A percentile compares a stretch with the other conserved stretches of the same genome.
phyloP scores from a whole-genome alignment of 2,888 invertebrate species.

The Liposcelis brunnea region DNA sequence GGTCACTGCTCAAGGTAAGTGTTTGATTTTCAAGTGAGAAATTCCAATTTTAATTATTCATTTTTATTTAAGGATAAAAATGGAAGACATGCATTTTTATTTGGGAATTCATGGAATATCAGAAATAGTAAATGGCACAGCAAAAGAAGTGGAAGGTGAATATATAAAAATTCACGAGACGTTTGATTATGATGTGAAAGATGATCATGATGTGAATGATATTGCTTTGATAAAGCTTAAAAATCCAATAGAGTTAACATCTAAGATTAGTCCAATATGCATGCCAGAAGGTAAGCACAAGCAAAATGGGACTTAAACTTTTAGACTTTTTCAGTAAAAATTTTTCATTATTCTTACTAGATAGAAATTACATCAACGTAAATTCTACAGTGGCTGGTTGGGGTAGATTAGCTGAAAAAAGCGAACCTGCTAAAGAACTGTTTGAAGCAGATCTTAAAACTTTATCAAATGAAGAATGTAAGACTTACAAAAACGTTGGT shows the following conservation, averaged over 20 bases:
- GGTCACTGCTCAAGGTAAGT: conserved; percentile 39
- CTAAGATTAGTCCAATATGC: conserved; percentile 66
- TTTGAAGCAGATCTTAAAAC: conserved; percentile 64
- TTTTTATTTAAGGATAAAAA: conserved; percentile 26
- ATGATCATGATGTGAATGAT: conserved; percentile 45
- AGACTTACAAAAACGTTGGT: conserved; percentile 31
- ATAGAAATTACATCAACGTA: too few relatives aligned
- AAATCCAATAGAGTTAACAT: conserved; percentile 60
- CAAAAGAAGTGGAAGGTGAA: background rate
- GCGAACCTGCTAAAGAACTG: conserved; percentile 64
- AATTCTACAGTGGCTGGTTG: conserved; percentile 68
- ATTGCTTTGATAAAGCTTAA: conserved; percentile 67
- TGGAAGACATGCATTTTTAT: conserved; percentile 25
- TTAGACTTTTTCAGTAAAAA: too few relatives aligned
- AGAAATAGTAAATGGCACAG: conserved; percentile 16
- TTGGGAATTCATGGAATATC: conserved; percentile 33
- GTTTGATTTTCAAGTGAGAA: background rate
- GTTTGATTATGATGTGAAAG: conserved; percentile 32
- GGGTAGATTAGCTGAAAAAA: conserved; percentile 75
- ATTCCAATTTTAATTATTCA: background rate
- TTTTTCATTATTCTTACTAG: too few relatives aligned
- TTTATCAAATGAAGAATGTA: conserved; percentile 48
- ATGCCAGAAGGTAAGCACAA: conserved; percentile 46
- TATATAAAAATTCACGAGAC: background rate
- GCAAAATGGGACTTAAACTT: too few relatives aligned